Percentiles rank a stretch among this genome's conserved stretches.
Evolutionary conservation across 2,888 invertebrate species (phyloP).

Genomic region (Sussaba pulchella): DNA sequence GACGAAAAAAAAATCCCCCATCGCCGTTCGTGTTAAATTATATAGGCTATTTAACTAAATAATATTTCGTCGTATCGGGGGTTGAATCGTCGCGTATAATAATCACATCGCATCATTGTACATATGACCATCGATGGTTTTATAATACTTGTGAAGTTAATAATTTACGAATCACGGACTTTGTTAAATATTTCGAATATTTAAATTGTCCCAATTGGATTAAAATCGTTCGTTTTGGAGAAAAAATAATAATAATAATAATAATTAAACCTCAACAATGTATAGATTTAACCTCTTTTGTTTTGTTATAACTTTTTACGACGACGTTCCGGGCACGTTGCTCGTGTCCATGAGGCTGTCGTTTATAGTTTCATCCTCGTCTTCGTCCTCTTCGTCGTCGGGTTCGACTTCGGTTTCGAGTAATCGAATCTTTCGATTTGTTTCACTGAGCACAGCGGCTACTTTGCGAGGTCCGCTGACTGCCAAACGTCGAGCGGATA

Average conservation of each 20-base stretch:
- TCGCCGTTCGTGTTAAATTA: constrained; percentile 15
- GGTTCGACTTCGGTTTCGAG: constrained; percentile 98
- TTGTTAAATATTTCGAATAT: no score
- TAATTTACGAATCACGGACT: constrained; percentile 4
- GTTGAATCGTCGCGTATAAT: constrained; percentile 4
- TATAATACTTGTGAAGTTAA: constrained; percentile 54
- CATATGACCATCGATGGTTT: constrained; percentile 57
- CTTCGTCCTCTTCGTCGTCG: constrained; percentile 94
- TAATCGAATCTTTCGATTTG: constrained; percentile 91
- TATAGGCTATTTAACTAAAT: no score
- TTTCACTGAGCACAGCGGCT: constrained; percentile 93
- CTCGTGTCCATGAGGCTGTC: constrained; percentile 70
- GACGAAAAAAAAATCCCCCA: constrained; percentile 5
- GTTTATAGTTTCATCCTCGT: constrained; percentile 75
- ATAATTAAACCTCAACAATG: no score
- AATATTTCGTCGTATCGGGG: neutral
- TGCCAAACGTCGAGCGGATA: constrained; percentile 87
- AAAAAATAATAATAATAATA: no score
- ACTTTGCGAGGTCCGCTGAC: constrained; percentile 95
- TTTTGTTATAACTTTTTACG: constrained; percentile 24
- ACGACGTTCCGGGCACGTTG: constrained; percentile 56
- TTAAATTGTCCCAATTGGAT: no score
- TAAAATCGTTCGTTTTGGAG: no score
- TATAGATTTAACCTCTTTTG: no score
- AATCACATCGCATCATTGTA: constrained; percentile 48